Conservation (phyloP, 2,113 vertebrate species). For the Rhodinocichla rosea region DNA sequence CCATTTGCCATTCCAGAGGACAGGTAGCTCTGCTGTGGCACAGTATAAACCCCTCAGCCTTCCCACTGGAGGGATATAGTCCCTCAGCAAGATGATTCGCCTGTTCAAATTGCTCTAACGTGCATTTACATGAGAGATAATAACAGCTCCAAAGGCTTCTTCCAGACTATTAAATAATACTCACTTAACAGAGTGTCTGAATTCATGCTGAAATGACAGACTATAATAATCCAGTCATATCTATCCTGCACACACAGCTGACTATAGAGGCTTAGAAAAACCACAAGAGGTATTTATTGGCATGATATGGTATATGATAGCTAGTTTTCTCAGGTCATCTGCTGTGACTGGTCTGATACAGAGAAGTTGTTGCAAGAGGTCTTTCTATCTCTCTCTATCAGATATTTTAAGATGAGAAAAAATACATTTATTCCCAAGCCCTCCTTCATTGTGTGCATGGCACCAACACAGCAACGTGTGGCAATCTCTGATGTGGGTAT, state of each 20-base stretch:
- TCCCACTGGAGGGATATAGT: not conserved
- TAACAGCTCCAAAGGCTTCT: slow-evolving; percentile 48
- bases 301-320: not conserved
- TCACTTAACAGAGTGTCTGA: slow-evolving; percentile 22
- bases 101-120: not conserved
- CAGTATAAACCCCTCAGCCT: not conserved
- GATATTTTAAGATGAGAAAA: not conserved
- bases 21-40: not conserved
- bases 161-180: slow-evolving; percentile 55
- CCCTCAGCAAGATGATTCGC: not conserved
- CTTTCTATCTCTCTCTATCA: not conserved
- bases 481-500: not conserved
- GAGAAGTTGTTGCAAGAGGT: not conserved
- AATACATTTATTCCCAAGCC: not conserved
- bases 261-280: slow-evolving; percentile 2
- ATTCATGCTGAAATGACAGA: slow-evolving; percentile 29
- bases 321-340: slow-evolving; percentile 8
- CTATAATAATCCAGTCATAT: slow-evolving; percentile 27
- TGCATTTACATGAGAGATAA: slow-evolving; percentile 51
- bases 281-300: slow-evolving; percentile 28
- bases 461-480: accelerated
- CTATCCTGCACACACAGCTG: not conserved
- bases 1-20: not conserved
- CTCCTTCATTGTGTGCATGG: not conserved
- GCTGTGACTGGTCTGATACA: not conserved